phyloP scores from a whole-genome alignment of 2,113 vertebrate species.

The Danionella cerebrum region DNA sequence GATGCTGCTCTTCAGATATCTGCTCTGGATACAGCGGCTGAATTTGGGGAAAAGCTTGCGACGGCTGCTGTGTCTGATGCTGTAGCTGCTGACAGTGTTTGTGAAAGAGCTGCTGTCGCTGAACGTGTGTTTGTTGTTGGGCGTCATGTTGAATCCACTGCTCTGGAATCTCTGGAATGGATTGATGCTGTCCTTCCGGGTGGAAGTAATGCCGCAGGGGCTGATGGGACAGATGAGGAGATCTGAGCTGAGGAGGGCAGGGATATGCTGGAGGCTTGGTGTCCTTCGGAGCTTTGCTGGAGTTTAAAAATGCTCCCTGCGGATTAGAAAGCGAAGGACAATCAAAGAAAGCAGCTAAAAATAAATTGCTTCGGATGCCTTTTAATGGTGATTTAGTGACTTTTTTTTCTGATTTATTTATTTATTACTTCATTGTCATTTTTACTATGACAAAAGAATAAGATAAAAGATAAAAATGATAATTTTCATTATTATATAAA shows the following conservation, averaged over 20 bases:
- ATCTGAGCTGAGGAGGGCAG: slow-evolving; percentile 51
- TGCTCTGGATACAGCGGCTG: not conserved
- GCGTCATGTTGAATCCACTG: slow-evolving; percentile 23
- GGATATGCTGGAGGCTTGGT: slow-evolving; percentile 64
- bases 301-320: slow-evolving; percentile 47
- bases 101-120: not conserved
- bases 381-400: too few species aligned
- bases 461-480: too few species aligned
- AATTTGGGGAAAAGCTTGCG: not conserved
- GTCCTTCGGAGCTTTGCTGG: slow-evolving; percentile 61
- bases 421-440: too few species aligned
- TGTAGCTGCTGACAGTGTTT: slow-evolving; percentile 23
- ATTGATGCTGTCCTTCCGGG: slow-evolving; percentile 14
- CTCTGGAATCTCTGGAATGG: slow-evolving; percentile 14
- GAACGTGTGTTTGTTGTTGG: slow-evolving; percentile 5
- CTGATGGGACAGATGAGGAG: slow-evolving; percentile 31
- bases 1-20: slow-evolving; percentile 8
- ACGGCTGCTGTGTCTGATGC: not conserved
- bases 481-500: too few species aligned
- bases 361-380: too few species aligned
- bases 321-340: not conserved
- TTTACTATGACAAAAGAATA: too few species aligned
- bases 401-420: too few species aligned
- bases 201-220: slow-evolving; percentile 9
- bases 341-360: too few species aligned